A percentile compares a stretch with the other conserved stretches of the same genome.
These are phyloP conservation scores for Garrulus glandarius DNA, from an alignment of 2,797 vertebrate species.

Conservation along the genomic window DNA sequence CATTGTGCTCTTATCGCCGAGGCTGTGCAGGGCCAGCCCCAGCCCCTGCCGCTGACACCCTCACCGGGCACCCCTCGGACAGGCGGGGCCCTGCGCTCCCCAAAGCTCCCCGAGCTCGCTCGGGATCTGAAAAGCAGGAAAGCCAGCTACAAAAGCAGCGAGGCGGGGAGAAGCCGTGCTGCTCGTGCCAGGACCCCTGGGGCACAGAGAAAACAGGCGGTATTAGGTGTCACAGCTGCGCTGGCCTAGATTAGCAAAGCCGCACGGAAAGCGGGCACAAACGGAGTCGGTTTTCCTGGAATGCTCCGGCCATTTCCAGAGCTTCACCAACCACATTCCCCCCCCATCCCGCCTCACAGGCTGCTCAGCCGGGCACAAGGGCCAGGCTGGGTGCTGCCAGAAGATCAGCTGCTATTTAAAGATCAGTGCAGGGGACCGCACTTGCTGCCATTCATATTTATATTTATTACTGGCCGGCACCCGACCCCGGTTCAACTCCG, in stretches of 20 bases:
- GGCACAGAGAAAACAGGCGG: not conserved
- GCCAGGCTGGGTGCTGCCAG: not conserved
- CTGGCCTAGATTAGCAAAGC: not conserved
- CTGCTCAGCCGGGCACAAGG: not conserved
- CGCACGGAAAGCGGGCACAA: not conserved
- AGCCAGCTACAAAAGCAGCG: not conserved
- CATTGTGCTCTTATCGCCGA: fast-evolving
- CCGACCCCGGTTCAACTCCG: fast-evolving
- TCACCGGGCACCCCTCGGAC: not conserved
- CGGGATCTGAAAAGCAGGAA: not conserved
- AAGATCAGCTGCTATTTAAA: not conserved
- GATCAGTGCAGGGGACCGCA: fast-evolving
- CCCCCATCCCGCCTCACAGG: not conserved
- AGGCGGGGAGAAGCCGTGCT: not conserved
- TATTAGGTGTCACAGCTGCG: not conserved
- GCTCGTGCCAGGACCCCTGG: not conserved
- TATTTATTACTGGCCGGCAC: too few species aligned
- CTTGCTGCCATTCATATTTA: not conserved
- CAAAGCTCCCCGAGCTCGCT: not conserved
- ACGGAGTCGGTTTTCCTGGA: fast-evolving
- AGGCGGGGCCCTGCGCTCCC: not conserved
- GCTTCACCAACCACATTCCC: fast-evolving
- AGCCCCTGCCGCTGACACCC: not conserved
- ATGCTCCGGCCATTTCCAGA: not conserved
- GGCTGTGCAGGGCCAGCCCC: not conserved